A percentile compares a stretch with the other conserved stretches of the same genome.
Evolutionary conservation across 2,113 vertebrate genomes (phyloP).

Genomic region (Nicator chloris): DNA sequence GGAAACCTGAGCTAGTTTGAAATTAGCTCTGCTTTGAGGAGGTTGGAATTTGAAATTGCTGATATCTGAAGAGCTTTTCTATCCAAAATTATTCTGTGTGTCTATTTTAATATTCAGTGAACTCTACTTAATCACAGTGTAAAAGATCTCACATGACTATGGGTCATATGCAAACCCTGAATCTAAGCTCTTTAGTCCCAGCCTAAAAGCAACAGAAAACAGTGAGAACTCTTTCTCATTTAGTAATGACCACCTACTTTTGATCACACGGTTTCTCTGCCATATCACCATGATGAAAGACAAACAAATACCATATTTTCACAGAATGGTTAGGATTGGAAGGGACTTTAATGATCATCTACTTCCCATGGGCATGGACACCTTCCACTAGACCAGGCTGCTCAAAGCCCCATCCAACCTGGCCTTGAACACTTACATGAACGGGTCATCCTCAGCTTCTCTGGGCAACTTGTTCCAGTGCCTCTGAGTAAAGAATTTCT

Average conservation of each 20-base stretch:
- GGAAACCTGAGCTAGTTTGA: neutral
- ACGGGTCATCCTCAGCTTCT: neutral
- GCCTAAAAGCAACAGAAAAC: neutral
- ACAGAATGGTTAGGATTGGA: neutral
- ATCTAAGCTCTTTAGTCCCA: neutral
- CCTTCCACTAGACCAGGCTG: neutral
- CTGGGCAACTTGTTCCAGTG: neutral
- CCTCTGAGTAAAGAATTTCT: neutral
- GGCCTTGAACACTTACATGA: neutral
- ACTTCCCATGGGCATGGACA: neutral
- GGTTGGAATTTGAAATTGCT: neutral
- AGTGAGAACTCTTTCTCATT: neutral
- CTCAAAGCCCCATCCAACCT: neutral
- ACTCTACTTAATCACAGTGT: neutral
- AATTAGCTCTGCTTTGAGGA: neutral
- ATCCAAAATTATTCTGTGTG: neutral
- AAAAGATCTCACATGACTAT: neutral
- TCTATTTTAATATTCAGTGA: neutral
- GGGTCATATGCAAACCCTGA: neutral
- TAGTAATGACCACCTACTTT: neutral
- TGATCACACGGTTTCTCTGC: neutral
- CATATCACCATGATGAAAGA: neutral
- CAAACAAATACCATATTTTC: neutral
- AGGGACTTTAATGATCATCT: neutral
- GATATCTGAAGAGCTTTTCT: neutral